These are phyloP conservation scores for Diadema setosum DNA, from an alignment of 35 echinoderm and acorn worm genomes.

Conservation along the genomic window DNA sequence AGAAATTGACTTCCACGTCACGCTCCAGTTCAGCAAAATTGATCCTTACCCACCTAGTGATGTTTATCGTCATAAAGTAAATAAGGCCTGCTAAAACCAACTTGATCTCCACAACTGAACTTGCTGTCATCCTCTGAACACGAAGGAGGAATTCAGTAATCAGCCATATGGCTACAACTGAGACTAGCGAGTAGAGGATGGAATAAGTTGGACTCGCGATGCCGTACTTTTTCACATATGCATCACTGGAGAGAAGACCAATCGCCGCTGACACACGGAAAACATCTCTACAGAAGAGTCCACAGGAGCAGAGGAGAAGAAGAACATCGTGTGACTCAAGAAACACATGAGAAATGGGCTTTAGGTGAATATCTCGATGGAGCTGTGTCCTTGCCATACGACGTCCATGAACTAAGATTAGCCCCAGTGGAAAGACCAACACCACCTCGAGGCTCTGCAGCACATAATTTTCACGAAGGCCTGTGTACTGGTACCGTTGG, in stretches of 20 bases:
- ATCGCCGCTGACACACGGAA: background rate
- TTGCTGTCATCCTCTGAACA: background rate
- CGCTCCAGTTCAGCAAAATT: too few relatives aligned
- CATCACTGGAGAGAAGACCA: background rate
- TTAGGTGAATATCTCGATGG: background rate
- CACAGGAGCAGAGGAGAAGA: background rate
- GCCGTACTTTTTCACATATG: background rate
- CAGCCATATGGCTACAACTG: background rate
- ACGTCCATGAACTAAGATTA: background rate
- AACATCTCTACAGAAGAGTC: background rate
- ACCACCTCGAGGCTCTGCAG: background rate
- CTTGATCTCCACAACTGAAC: background rate
- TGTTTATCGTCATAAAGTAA: too few relatives aligned
- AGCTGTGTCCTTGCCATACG: background rate
- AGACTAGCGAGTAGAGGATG: background rate
- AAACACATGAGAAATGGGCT: background rate
- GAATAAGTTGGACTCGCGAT: background rate
- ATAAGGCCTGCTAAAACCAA: background rate
- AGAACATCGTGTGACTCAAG: background rate
- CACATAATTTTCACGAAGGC: background rate
- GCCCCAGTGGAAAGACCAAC: background rate
- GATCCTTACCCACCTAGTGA: too few relatives aligned
- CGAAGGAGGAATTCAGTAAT: background rate
- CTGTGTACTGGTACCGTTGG: background rate
- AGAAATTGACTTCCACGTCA: background rate